Evolutionary conservation across 2,797 vertebrate species (phyloP).

Genomic region (Smutsia gigantea): DNA sequence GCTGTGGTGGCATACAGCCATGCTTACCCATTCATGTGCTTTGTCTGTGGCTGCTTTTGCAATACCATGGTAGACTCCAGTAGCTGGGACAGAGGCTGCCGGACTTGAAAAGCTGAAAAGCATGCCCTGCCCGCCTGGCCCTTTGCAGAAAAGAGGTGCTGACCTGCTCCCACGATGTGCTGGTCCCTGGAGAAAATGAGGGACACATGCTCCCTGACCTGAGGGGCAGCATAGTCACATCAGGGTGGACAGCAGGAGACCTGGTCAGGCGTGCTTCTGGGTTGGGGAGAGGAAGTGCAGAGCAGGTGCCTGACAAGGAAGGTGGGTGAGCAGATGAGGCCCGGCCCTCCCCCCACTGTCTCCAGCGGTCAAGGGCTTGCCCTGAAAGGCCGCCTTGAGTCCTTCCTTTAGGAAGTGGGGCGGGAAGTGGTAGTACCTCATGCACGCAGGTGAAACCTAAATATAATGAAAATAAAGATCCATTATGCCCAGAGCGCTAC

Average conservation of each 20-base stretch:
- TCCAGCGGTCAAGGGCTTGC: too few relatives aligned
- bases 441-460: not conserved
- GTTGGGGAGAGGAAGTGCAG: not conserved
- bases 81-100: not conserved
- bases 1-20: not conserved
- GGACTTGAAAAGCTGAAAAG: not conserved
- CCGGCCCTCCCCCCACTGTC: not conserved
- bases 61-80: rapidly evolving
- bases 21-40: rapidly evolving
- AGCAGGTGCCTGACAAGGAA: not conserved
- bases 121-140: not conserved
- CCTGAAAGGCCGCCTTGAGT: not conserved
- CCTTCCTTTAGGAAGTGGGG: not conserved
- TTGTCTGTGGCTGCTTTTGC: not conserved
- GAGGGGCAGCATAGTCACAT: rapidly evolving
- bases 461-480: not conserved
- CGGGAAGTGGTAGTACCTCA: not conserved
- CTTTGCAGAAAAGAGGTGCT: not conserved
- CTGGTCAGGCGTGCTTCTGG: not conserved
- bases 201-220: not conserved
- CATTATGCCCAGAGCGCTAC: not conserved
- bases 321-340: not conserved
- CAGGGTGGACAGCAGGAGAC: not conserved
- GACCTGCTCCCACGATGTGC: not conserved
- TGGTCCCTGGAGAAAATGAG: not conserved